Evolutionary conservation across 1,140 invertebrate genomes (phyloP).

Genomic region (Eufriesea mexicana): DNA sequence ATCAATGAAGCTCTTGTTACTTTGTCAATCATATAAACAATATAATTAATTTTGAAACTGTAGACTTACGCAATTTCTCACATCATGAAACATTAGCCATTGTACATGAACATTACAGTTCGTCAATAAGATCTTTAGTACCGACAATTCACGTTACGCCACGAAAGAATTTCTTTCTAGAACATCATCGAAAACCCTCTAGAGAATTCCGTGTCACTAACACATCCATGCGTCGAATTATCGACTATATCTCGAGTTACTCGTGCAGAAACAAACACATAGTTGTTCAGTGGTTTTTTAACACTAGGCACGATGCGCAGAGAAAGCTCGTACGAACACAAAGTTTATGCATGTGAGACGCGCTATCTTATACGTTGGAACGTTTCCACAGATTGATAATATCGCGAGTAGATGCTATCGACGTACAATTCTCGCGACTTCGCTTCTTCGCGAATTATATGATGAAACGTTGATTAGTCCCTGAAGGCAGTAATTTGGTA

Average conservation of each 20-base stretch:
- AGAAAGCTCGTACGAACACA: background rate
- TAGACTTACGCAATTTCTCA: background rate
- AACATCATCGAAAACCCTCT: background rate
- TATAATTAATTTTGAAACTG: background rate
- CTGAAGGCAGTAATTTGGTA: background rate
- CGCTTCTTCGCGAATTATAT: constrained; percentile 16
- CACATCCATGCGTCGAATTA: background rate
- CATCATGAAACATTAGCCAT: background rate
- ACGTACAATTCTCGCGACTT: background rate
- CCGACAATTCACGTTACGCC: background rate
- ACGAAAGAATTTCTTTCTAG: background rate
- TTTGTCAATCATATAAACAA: too few relatives aligned
- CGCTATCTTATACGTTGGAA: background rate
- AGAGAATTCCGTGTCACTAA: background rate
- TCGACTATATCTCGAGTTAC: background rate
- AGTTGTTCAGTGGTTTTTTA: background rate
- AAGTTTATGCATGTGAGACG: constrained; percentile 21
- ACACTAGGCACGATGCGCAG: too few relatives aligned
- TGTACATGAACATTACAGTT: background rate
- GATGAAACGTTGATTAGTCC: background rate
- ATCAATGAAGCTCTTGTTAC: too few relatives aligned
- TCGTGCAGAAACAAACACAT: too few relatives aligned
- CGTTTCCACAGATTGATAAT: constrained; percentile 22
- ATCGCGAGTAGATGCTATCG: constrained; percentile 26
- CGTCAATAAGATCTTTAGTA: background rate